phyloP scores from a whole-genome alignment of 2,797 vertebrate species.

The Smutsia gigantea region DNA sequence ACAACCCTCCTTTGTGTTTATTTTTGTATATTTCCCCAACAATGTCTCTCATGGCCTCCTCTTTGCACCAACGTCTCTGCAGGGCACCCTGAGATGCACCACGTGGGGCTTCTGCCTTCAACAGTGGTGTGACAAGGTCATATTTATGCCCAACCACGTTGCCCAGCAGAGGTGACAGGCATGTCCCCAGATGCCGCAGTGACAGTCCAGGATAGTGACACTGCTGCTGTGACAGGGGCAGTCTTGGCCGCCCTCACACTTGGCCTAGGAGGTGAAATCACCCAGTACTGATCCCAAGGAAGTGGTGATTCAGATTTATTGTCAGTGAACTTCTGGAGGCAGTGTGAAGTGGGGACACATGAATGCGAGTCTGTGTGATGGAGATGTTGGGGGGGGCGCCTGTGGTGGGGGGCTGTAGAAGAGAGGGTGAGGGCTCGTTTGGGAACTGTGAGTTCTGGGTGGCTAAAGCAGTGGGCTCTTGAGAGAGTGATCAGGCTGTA shows the following conservation, averaged over 20 bases:
- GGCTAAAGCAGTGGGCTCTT: background rate
- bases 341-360: background rate
- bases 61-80: background rate
- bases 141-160: background rate
- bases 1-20: background rate
- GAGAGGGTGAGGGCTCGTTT: background rate
- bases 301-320: background rate
- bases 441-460: background rate
- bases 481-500: background rate
- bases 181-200: background rate
- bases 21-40: background rate
- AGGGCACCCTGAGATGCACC: background rate
- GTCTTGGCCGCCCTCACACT: background rate
- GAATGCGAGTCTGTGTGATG: background rate
- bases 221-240: background rate
- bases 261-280: background rate
- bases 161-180: background rate
- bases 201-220: background rate
- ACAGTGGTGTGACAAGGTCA: conserved; percentile 37
- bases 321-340: background rate
- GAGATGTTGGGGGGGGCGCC: background rate
- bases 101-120: background rate
- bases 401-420: background rate
- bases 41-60: background rate
- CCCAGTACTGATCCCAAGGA: background rate